Percentiles rank a stretch among this genome's conserved stretches.
These are phyloP conservation scores for Sinocyclocheilus anshuiensis DNA, from an alignment of 2,113 vertebrate genomes.

Conservation along the genomic window DNA sequence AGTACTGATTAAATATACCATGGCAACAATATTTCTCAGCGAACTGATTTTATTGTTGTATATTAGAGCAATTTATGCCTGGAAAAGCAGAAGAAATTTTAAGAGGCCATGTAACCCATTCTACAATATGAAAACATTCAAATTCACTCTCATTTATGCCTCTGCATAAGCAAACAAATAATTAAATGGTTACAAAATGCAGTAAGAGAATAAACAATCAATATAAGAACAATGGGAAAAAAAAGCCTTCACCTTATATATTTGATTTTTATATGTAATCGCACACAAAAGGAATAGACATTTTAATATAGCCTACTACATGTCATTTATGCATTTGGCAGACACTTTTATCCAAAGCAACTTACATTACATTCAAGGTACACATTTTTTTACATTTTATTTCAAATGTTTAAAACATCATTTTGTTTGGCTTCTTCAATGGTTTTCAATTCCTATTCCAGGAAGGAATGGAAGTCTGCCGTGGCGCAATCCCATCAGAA, in stretches of 20 bases:
- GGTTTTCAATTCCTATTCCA: conserved; percentile 61
- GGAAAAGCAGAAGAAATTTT: too few relatives aligned
- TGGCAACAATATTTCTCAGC: too few relatives aligned
- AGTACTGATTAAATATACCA: too few relatives aligned
- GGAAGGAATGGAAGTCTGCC: conserved; percentile 70
- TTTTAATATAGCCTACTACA: not conserved
- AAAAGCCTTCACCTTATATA: not conserved
- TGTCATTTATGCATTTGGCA: not conserved
- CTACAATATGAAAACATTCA: not conserved
- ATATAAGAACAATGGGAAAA: not conserved
- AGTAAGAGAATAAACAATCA: not conserved
- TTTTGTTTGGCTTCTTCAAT: not conserved
- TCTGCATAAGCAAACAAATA: not conserved
- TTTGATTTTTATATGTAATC: not conserved
- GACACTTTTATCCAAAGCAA: not conserved
- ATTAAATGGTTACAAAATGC: not conserved
- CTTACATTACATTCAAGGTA: not conserved
- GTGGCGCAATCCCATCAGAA: conserved; percentile 65
- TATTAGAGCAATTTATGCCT: too few relatives aligned
- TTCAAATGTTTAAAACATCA: not conserved
- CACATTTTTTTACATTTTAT: not conserved
- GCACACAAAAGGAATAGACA: not conserved
- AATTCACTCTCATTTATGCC: not conserved
- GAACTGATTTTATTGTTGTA: too few relatives aligned
- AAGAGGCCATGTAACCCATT: not conserved